These are phyloP conservation scores for Mesocentrotus franciscanus DNA, from an alignment of 53 echinoderm and acorn worm species.

Conservation along the genomic window DNA sequence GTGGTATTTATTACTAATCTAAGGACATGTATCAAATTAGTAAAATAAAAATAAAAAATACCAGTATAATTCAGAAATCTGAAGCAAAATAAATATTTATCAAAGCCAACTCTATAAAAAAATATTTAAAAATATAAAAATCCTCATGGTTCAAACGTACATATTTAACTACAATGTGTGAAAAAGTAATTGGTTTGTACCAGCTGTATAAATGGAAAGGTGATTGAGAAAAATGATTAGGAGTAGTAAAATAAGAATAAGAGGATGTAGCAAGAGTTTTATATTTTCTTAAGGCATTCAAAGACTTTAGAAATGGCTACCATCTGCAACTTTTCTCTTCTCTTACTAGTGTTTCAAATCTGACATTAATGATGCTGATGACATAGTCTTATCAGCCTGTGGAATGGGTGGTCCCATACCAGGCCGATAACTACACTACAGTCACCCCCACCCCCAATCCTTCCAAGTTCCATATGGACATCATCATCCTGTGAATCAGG, in stretches of 20 bases:
- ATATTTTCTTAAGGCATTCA: not conserved
- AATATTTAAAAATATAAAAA: too few relatives aligned
- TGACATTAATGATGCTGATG: conserved; percentile 55
- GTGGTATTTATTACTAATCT: not conserved
- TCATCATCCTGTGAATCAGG: not conserved
- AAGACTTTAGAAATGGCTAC: not conserved
- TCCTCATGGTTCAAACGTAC: too few relatives aligned
- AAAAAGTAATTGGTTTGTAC: not conserved
- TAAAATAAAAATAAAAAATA: not conserved
- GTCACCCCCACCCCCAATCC: not conserved
- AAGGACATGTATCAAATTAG: not conserved
- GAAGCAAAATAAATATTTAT: not conserved
- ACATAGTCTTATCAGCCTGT: not conserved
- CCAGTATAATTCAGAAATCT: not conserved
- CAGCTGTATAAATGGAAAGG: not conserved
- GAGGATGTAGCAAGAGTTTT: not conserved
- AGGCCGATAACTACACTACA: not conserved
- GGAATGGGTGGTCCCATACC: conserved; percentile 47
- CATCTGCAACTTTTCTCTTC: not conserved
- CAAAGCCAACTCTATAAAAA: not conserved
- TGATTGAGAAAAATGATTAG: not conserved
- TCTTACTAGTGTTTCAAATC: not conserved
- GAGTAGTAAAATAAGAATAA: not conserved
- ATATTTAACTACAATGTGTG: too few relatives aligned
- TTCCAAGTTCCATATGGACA: not conserved